phyloP scores from a whole-genome alignment of 2,888 invertebrate species.

The Campaea margaritaria region DNA sequence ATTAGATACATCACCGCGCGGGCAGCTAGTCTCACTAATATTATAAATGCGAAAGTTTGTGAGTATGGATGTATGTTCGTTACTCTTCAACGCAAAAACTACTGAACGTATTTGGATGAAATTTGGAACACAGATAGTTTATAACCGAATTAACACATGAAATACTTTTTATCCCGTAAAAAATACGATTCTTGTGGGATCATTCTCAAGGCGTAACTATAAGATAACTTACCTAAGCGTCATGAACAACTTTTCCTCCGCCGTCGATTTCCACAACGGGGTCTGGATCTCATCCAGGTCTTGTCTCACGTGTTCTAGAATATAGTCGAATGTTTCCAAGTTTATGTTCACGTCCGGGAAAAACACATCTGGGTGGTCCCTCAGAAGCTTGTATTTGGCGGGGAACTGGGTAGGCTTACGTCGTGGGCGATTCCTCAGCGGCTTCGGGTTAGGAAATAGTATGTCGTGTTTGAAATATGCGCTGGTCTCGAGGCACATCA shows the following conservation, averaged over 20 bases:
- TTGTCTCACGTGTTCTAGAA: conserved; percentile 29
- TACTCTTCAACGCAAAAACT: too few species aligned
- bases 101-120: too few species aligned
- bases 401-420: conserved; percentile 11
- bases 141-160: too few species aligned
- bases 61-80: too few species aligned
- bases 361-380: conserved; percentile 27
- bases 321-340: conserved; percentile 35
- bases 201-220: background rate
- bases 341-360: conserved; percentile 31
- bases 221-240: conserved; percentile 32
- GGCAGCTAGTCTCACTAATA: too few species aligned
- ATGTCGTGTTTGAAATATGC: conserved; percentile 27
- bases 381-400: conserved; percentile 19
- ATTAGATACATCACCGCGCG: too few species aligned
- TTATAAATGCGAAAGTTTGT: too few species aligned
- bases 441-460: conserved; percentile 23
- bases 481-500: conserved; percentile 35
- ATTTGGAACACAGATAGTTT: too few species aligned
- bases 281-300: conserved; percentile 18
- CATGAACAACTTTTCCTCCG: conserved; percentile 37
- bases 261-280: conserved; percentile 19
- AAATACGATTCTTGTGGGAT: too few species aligned
- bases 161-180: too few species aligned
- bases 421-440: conserved; percentile 8